Percentiles rank a stretch among this genome's conserved stretches.
These are phyloP conservation scores for Coptodon rendalli DNA, from an alignment of 2,113 vertebrate species.

Conservation along the genomic window DNA sequence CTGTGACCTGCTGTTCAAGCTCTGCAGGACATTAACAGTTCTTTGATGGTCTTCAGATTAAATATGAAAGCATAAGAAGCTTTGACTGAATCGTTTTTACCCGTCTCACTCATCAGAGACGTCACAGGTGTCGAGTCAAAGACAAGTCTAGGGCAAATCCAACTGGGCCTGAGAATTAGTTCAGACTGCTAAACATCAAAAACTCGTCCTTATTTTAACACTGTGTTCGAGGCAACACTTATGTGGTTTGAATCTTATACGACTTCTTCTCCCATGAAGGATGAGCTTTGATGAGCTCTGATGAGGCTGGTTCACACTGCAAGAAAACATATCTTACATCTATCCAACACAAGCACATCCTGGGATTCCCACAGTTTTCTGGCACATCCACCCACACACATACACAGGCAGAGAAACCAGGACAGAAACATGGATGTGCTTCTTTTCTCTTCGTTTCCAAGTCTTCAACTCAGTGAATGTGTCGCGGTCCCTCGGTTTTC, in stretches of 20 bases:
- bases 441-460: background rate
- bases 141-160: background rate
- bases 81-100: background rate
- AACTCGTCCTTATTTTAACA: background rate
- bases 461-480: background rate
- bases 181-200: background rate
- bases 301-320: background rate
- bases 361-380: background rate
- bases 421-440: background rate
- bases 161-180: background rate
- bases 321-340: background rate
- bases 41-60: background rate
- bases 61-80: background rate
- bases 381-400: background rate
- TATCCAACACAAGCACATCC: background rate
- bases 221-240: background rate
- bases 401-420: background rate
- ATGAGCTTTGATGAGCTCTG: background rate
- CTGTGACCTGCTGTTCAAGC: background rate
- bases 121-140: background rate
- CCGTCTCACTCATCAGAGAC: background rate
- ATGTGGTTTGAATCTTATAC: background rate
- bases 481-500: no score
- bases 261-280: background rate
- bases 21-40: background rate